phyloP scores from a whole-genome alignment of 2,888 invertebrate species.

The Sarcophaga rosellei region DNA sequence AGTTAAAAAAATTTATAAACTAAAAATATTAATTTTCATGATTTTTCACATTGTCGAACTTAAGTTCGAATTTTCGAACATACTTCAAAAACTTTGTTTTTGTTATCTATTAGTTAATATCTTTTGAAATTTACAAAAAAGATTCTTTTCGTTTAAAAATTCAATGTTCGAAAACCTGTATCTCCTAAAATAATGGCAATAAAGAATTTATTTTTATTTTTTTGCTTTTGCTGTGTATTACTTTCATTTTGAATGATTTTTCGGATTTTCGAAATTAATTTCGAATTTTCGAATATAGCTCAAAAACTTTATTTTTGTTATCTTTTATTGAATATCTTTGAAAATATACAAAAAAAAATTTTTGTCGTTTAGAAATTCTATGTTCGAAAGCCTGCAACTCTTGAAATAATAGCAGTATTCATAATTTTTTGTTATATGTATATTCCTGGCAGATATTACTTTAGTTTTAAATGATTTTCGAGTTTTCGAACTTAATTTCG shows the following conservation, averaged over 20 bases:
- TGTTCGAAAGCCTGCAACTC: not conserved
- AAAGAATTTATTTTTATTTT: not conserved
- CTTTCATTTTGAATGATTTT: not conserved
- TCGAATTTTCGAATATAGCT: too few relatives aligned
- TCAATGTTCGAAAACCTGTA: not conserved
- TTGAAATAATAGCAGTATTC: too few relatives aligned
- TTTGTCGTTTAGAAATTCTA: not conserved
- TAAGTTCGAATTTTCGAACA: slow-evolving; percentile 29
- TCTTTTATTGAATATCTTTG: too few relatives aligned
- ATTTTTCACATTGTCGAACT: slow-evolving; percentile 8
- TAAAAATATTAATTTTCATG: not conserved
- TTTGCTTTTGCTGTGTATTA: too few relatives aligned
- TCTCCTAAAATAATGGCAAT: not conserved
- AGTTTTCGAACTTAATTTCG: too few relatives aligned
- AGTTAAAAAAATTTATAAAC: too few relatives aligned
- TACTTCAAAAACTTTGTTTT: too few relatives aligned
- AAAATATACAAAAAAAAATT: not conserved
- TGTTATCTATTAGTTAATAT: not conserved
- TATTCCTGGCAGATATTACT: too few relatives aligned
- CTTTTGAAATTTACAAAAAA: not conserved
- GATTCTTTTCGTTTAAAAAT: not conserved
- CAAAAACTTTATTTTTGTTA: too few relatives aligned
- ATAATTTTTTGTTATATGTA: too few relatives aligned
- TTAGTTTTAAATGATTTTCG: too few relatives aligned
- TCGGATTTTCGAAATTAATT: not conserved